Conservation (phyloP, 2,113 vertebrate genomes). For the Petaurus breviceps region DNA sequence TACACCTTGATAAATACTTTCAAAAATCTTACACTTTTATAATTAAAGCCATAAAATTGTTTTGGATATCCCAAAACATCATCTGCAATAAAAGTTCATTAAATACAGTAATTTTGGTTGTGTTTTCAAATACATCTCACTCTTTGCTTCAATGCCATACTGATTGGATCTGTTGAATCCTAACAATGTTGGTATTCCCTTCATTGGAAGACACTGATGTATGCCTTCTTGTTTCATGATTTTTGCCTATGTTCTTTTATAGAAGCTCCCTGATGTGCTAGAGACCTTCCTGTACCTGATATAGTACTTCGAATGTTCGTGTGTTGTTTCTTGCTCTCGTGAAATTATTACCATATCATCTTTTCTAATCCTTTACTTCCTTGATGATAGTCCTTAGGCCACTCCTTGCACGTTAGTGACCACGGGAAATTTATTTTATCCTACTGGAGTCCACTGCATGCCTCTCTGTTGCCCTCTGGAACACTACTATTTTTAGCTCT, state of each 20-base stretch:
- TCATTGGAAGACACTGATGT: not conserved
- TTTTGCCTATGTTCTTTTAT: not conserved
- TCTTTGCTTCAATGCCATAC: not conserved
- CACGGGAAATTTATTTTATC: not conserved
- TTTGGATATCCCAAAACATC: not conserved
- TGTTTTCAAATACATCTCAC: not conserved
- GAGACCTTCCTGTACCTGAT: not conserved
- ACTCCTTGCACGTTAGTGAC: not conserved
- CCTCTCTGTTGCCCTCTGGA: not conserved
- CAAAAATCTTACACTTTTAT: not conserved
- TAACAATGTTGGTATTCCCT: not conserved
- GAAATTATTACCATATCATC: not conserved
- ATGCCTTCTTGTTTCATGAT: not conserved
- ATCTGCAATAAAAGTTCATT: not conserved
- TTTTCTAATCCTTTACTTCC: not conserved
- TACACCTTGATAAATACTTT: not conserved
- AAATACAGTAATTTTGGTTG: not conserved
- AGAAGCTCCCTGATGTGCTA: not conserved
- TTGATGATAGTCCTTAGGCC: not conserved
- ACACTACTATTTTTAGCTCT: not conserved
- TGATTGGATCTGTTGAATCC: not conserved
- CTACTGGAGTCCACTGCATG: not conserved
- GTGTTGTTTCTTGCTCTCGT: not conserved
- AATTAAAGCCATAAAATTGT: not conserved
- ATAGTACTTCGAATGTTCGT: not conserved